Evolutionary conservation across 2,888 invertebrate genomes (phyloP).

Genomic region (Patella pellucida): DNA sequence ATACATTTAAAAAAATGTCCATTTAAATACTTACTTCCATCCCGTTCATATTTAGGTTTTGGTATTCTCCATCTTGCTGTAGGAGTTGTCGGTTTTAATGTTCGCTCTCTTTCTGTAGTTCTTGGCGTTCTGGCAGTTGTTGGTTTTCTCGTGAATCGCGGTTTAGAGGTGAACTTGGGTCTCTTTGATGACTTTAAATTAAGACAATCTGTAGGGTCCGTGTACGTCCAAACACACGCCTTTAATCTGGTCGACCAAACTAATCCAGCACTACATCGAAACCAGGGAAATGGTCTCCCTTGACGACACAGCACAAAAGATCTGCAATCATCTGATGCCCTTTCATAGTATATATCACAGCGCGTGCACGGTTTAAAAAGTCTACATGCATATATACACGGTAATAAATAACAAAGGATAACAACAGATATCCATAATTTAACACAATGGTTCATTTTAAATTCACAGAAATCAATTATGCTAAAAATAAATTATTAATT

Average conservation of each 20-base stretch:
- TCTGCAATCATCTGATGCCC: neutral
- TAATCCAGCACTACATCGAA: neutral
- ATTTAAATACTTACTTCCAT: no score
- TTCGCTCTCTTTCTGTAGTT: no score
- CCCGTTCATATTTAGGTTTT: no score
- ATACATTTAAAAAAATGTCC: no score
- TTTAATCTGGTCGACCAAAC: slow-evolving; percentile 6
- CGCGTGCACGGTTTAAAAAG: slow-evolving; percentile 4
- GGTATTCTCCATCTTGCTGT: no score
- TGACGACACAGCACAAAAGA: slow-evolving; percentile 2
- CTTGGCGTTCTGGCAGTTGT: no score
- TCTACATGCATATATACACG: neutral
- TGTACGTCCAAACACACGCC: slow-evolving; percentile 9
- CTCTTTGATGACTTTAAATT: neutral
- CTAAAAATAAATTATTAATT: neutral
- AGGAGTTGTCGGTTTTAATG: no score
- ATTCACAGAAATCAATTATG: neutral
- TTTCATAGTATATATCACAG: slow-evolving; percentile 4
- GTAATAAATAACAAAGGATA: neutral
- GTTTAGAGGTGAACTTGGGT: neutral
- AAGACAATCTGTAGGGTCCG: neutral
- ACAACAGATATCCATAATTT: neutral
- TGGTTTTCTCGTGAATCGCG: neutral
- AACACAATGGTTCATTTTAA: neutral
- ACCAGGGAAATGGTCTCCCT: slow-evolving; percentile 3